Evolutionary conservation across 2,797 vertebrate genomes (phyloP).

Genomic region (Peromyscus melanophrys): DNA sequence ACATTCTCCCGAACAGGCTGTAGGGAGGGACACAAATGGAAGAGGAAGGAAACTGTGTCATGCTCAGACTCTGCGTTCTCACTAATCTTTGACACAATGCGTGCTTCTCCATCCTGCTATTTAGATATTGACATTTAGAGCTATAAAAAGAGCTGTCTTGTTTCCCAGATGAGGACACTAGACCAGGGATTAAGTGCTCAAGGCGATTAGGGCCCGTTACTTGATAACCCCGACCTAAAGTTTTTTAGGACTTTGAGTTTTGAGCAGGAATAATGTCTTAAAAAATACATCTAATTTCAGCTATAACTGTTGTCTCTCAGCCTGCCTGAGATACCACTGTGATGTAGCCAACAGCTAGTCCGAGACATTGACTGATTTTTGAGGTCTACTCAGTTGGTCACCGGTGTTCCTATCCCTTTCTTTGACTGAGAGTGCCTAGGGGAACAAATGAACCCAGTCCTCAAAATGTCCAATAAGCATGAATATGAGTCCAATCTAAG

Average conservation of each 20-base stretch:
- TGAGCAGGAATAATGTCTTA: neutral
- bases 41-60: neutral
- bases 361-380: neutral
- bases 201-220: neutral
- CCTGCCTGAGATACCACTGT: neutral
- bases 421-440: neutral
- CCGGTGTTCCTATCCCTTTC: neutral
- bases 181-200: neutral
- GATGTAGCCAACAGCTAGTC: neutral
- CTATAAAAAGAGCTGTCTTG: neutral
- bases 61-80: neutral
- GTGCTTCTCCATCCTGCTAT: neutral
- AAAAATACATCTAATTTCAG: neutral
- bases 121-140: neutral
- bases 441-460: too few relatives aligned
- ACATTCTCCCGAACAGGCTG: neutral
- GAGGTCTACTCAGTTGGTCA: neutral
- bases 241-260: neutral
- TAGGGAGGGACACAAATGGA: neutral
- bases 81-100: neutral
- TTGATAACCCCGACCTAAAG: neutral
- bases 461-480: neutral
- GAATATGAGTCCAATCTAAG: neutral
- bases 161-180: neutral
- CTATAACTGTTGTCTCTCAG: neutral